A percentile compares a stretch with the other conserved stretches of the same genome.
These are phyloP conservation scores for Toxostoma redivivum DNA, from an alignment of 2,113 vertebrate genomes.

Conservation along the genomic window DNA sequence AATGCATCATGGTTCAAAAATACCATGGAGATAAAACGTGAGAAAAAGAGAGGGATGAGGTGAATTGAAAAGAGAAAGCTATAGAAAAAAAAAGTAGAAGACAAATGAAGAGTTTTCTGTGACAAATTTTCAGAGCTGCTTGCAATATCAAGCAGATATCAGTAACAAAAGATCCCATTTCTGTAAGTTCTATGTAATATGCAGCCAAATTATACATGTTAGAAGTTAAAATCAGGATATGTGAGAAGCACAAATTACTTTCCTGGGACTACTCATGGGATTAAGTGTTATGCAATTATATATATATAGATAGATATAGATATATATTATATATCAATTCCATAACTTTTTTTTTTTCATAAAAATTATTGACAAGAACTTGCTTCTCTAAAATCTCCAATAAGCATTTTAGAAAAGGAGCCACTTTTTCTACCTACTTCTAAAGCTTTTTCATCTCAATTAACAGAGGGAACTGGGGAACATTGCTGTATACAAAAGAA, in stretches of 20 bases:
- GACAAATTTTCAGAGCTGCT: not conserved
- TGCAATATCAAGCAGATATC: not conserved
- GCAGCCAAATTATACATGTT: not conserved
- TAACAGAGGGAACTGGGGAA: not conserved
- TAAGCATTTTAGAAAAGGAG: not conserved
- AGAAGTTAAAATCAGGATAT: not conserved
- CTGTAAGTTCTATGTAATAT: not conserved
- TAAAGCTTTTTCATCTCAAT: not conserved
- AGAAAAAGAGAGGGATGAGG: not conserved
- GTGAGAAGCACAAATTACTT: not conserved
- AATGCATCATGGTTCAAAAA: not conserved
- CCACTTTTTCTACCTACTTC: not conserved
- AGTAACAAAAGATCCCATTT: not conserved
- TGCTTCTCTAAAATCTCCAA: not conserved
- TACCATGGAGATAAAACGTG: not conserved
- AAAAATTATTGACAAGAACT: not conserved
- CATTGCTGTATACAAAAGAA: not conserved
- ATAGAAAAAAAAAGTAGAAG: not conserved
- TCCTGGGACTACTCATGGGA: not conserved
- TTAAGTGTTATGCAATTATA: not conserved
- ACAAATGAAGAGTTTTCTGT: not conserved
- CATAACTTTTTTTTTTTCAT: not conserved
- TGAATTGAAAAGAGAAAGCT: not conserved
- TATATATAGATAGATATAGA: too few relatives aligned
- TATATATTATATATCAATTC: too few relatives aligned